Percentiles rank a stretch among this genome's conserved stretches.
These are phyloP conservation scores for Myoxocephalus aenaeus DNA, from an alignment of 2,797 vertebrate genomes.

Conservation along the genomic window DNA sequence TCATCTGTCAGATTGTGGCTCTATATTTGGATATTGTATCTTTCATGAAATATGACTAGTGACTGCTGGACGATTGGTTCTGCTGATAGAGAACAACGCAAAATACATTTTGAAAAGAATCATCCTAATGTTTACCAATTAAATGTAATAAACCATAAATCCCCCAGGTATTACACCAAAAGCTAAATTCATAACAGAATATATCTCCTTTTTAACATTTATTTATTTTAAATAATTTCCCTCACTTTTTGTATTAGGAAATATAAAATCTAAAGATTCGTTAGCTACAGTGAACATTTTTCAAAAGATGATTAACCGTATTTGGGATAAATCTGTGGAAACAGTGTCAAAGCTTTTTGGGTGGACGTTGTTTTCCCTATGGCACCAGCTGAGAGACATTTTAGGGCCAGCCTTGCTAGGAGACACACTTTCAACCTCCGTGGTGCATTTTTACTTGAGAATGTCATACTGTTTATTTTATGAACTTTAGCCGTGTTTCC, in stretches of 20 bases:
- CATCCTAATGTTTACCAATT: slow-evolving; percentile 65
- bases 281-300: neutral
- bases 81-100: slow-evolving; percentile 15
- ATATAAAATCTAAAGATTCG: neutral
- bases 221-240: neutral
- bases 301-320: neutral
- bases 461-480: fast-evolving
- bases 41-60: slow-evolving; percentile 10
- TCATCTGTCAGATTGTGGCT: slow-evolving; percentile 13
- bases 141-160: slow-evolving; percentile 65
- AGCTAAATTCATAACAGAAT: slow-evolving; percentile 63
- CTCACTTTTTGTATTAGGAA: neutral
- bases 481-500: neutral
- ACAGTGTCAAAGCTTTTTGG: too few relatives aligned
- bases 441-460: neutral
- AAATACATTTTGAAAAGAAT: neutral
- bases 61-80: neutral
- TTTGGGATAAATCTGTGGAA: neutral
- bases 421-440: neutral
- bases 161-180: slow-evolving; percentile 66
- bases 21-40: slow-evolving; percentile 8
- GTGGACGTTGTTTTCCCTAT: neutral
- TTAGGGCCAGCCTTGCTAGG: neutral
- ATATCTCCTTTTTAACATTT: neutral
- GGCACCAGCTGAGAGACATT: neutral